phyloP scores from a whole-genome alignment of 2,797 vertebrate species.

The Salmo trutta region DNA sequence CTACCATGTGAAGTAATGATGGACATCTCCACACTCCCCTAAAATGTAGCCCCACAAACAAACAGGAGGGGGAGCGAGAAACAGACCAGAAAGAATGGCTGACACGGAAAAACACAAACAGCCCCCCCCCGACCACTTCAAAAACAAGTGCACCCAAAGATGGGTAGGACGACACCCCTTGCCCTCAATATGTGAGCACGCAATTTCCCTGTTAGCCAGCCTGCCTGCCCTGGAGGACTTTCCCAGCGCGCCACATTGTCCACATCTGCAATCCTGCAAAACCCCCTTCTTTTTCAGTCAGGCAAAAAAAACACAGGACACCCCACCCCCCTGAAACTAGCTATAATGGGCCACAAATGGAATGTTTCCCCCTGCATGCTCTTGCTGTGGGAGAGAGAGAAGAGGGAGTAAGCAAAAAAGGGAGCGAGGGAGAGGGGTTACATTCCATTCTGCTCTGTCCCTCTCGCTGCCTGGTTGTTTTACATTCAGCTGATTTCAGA shows the following conservation, averaged over 20 bases:
- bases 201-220: constrained; percentile 5
- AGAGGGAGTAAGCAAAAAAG: constrained; percentile 7
- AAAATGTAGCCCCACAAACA: constrained; percentile 19
- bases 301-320: constrained; percentile 45
- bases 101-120: constrained; percentile 46
- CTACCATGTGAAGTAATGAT: neutral
- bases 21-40: constrained; percentile 4
- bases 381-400: constrained; percentile 45
- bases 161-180: neutral
- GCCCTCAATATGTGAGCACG: neutral
- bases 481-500: constrained; percentile 18
- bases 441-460: constrained; percentile 63
- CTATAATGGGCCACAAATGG: constrained; percentile 70
- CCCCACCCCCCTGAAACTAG: constrained; percentile 28
- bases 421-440: constrained; percentile 31
- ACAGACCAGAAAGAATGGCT: constrained; percentile 57
- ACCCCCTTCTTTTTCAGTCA: neutral
- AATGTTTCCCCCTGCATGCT: constrained; percentile 64
- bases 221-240: neutral
- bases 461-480: constrained; percentile 28
- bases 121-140: constrained; percentile 12
- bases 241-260: constrained; percentile 23
- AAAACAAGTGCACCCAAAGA: neutral
- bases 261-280: constrained; percentile 59
- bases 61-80: constrained; percentile 41